These are phyloP conservation scores for Lepidocolaptes lacrymiger DNA, from an alignment of 2,797 vertebrate genomes.

Conservation along the genomic window DNA sequence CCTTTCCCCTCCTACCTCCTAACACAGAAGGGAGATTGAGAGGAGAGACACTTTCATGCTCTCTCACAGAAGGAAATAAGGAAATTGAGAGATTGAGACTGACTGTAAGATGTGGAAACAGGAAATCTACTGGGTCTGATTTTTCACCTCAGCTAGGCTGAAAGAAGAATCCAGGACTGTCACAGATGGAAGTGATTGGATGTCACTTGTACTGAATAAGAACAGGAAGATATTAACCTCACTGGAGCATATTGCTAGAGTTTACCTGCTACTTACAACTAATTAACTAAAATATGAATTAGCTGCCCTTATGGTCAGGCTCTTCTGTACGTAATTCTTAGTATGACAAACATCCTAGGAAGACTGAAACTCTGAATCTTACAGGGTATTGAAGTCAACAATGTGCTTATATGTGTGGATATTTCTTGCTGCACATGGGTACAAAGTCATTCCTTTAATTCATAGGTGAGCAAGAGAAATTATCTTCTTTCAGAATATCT, in stretches of 20 bases:
- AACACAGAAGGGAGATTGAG: neutral
- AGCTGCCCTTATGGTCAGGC: neutral
- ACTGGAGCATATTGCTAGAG: neutral
- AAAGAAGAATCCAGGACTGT: neutral
- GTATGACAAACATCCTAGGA: neutral
- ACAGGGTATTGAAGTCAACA: neutral
- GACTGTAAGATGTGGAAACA: constrained; percentile 16
- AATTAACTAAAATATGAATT: constrained; percentile 14
- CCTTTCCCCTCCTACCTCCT: constrained; percentile 12
- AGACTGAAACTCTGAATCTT: neutral
- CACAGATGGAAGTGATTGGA: constrained; percentile 53
- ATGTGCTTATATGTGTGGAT: fast-evolving
- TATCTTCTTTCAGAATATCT: neutral
- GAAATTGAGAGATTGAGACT: constrained; percentile 1
- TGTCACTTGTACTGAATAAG: constrained; percentile 23
- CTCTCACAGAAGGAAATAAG: constrained; percentile 13
- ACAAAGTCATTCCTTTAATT: neutral
- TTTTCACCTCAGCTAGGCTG: constrained; percentile 51
- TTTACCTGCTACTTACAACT: neutral
- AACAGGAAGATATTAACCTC: constrained; percentile 30
- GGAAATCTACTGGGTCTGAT: constrained; percentile 24
- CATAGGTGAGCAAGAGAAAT: neutral
- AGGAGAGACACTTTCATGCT: neutral
- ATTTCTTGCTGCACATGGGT: neutral
- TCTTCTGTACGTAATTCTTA: neutral